Evolutionary conservation across 2,113 vertebrate species (phyloP).

Genomic region (Sinocyclocheilus anophthalmus): DNA sequence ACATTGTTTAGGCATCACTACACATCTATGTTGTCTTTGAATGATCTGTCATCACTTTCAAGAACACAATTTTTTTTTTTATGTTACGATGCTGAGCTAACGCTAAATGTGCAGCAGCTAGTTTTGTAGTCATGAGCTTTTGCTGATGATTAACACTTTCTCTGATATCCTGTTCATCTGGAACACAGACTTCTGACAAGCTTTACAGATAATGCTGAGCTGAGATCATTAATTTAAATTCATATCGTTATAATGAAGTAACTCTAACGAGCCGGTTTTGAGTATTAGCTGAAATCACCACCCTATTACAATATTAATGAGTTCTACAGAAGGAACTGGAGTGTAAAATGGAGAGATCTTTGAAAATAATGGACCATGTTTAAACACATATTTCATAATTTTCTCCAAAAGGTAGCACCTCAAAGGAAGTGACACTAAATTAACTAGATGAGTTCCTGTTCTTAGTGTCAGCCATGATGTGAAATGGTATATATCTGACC

Average conservation of each 20-base stretch:
- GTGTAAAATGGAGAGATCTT: slow-evolving; percentile 55
- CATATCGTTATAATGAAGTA: slow-evolving; percentile 55
- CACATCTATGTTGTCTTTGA: background rate
- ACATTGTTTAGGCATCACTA: too few relatives aligned
- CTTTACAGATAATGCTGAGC: slow-evolving; percentile 49
- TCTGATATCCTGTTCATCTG: slow-evolving; percentile 51
- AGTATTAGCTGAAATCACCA: slow-evolving; percentile 53
- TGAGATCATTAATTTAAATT: slow-evolving; percentile 58
- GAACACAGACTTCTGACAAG: slow-evolving; percentile 51
- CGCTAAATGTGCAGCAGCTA: background rate
- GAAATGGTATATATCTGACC: background rate
- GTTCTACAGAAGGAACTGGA: slow-evolving; percentile 43
- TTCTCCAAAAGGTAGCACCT: slow-evolving; percentile 8
- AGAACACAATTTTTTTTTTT: background rate
- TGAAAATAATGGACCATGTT: slow-evolving; percentile 39
- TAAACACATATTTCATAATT: slow-evolving; percentile 40
- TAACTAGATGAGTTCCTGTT: background rate
- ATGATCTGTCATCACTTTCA: background rate
- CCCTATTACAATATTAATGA: slow-evolving; percentile 61
- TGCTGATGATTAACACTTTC: slow-evolving; percentile 4
- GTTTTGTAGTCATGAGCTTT: slow-evolving; percentile 8
- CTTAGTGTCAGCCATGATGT: background rate
- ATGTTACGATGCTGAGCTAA: background rate
- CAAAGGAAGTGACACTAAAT: slow-evolving; percentile 8
- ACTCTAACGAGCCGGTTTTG: slow-evolving; percentile 49